Evolutionary conservation across 2,113 vertebrate genomes (phyloP).

Genomic region (Candoia aspera): DNA sequence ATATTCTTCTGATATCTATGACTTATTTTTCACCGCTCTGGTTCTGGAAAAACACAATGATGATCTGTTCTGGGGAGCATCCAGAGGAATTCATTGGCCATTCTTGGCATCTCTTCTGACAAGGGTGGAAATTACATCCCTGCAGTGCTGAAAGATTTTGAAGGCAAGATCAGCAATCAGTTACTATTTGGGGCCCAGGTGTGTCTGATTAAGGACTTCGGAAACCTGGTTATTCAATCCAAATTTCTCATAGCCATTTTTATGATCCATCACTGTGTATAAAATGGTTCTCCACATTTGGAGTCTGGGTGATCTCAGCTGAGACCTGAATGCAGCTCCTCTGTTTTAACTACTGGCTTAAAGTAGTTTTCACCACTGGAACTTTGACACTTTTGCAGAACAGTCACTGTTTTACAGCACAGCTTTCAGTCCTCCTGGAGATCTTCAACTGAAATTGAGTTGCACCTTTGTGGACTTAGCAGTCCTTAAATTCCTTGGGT

Average conservation of each 20-base stretch:
- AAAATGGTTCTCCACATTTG: neutral
- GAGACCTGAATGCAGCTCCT: neutral
- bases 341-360: neutral
- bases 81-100: neutral
- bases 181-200: neutral
- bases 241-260: neutral
- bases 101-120: neutral
- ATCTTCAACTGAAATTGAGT: neutral
- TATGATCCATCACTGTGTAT: neutral
- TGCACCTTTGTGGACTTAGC: neutral
- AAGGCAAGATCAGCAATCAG: neutral
- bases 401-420: neutral
- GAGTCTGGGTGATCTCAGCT: neutral
- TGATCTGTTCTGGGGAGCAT: neutral
- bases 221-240: neutral
- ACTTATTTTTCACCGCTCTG: neutral
- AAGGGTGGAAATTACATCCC: neutral
- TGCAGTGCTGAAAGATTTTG: neutral
- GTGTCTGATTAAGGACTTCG: neutral
- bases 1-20: neutral
- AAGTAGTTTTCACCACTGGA: neutral
- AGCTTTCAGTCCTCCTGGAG: neutral
- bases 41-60: neutral
- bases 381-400: neutral
- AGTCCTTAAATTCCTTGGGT: neutral